Conservation (phyloP, 2,797 vertebrate species). For the Mionectes olivaceus region DNA sequence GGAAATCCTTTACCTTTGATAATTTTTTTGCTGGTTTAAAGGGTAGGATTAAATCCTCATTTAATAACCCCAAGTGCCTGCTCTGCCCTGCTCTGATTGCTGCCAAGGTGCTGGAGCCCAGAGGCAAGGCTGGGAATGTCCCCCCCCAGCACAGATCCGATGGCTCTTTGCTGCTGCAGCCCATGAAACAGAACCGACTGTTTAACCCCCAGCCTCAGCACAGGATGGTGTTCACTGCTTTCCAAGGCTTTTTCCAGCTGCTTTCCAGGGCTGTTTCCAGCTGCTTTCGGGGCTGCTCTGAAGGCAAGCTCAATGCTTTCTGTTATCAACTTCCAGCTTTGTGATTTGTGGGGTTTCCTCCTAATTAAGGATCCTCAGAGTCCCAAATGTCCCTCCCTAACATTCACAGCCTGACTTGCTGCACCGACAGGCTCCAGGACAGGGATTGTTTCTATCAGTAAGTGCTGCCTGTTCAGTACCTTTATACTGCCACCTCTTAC, state of each 20-base stretch:
- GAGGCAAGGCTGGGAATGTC: not conserved
- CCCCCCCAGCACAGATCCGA: not conserved
- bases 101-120: not conserved
- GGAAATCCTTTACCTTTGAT: conserved; percentile 40
- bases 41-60: conserved; percentile 50
- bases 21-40: conserved; percentile 44
- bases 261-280: not conserved
- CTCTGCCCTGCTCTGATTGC: not conserved
- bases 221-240: not conserved
- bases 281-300: not conserved
- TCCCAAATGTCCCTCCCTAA: not conserved
- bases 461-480: not conserved
- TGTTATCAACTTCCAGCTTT: not conserved
- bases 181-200: fast-evolving
- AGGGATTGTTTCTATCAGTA: not conserved
- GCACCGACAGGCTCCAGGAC: not conserved
- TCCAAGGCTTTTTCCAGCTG: not conserved
- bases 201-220: not conserved
- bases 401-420: not conserved
- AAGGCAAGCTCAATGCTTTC: not conserved
- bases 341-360: not conserved
- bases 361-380: not conserved
- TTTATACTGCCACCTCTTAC: not conserved
- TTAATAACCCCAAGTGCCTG: conserved; percentile 50
- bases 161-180: not conserved